Conservation (phyloP, 1,140 invertebrate genomes). For the Hyles vespertilio region DNA sequence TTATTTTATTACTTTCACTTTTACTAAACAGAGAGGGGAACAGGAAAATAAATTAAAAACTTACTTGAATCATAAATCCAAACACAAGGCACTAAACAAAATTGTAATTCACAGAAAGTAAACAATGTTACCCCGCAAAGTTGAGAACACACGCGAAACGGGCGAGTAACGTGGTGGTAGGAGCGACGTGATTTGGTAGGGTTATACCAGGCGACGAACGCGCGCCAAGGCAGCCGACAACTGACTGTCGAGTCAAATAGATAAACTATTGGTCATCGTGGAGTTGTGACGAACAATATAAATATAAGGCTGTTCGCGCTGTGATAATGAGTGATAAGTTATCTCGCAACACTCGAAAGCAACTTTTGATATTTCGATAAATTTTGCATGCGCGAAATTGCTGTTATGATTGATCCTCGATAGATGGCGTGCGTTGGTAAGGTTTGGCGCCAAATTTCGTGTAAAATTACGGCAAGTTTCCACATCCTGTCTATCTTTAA, state of each 20-base stretch:
- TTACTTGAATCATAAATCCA: no score
- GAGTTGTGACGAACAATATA: not conserved
- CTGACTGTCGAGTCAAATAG: slow-evolving; percentile 5
- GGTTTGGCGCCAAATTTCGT: slow-evolving; percentile 1
- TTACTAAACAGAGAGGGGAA: not conserved
- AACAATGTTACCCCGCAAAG: slow-evolving; percentile 1
- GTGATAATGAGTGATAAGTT: slow-evolving; percentile 7
- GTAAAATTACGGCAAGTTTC: no score
- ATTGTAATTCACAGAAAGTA: not conserved
- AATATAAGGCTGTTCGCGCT: slow-evolving; percentile 4
- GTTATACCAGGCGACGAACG: slow-evolving; percentile 4
- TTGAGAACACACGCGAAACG: slow-evolving; percentile 1
- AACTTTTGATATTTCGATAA: not conserved
- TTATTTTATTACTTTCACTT: slow-evolving; percentile 5
- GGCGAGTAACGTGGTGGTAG: not conserved
- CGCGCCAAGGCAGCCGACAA: slow-evolving; percentile 1
- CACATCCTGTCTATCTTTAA: no score
- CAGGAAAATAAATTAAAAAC: no score
- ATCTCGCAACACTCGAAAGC: not conserved
- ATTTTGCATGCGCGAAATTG: no score
- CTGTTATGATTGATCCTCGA: not conserved
- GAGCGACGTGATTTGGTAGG: slow-evolving; percentile 1
- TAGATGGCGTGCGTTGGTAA: not conserved
- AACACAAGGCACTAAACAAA: no score
- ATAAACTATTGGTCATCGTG: slow-evolving; percentile 1